Conservation (phyloP, 2,888 invertebrate species). For the Orchesellides sinensis region DNA sequence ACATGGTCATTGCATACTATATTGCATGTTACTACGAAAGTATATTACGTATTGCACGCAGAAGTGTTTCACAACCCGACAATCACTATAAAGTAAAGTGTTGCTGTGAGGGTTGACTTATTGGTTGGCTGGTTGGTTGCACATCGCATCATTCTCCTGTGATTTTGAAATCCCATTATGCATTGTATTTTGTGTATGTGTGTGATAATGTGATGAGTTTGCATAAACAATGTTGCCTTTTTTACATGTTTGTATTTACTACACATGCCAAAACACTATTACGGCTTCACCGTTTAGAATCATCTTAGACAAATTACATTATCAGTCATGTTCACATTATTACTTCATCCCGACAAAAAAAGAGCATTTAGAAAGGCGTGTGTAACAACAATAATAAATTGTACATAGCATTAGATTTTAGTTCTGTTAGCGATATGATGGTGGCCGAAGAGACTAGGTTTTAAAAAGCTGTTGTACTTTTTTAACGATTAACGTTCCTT, state of each 20-base stretch:
- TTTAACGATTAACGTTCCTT: no score
- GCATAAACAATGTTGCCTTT: conserved; percentile 29
- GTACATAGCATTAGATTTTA: not conserved
- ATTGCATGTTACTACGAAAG: no score
- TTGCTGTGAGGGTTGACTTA: no score
- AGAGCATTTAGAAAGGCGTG: not conserved
- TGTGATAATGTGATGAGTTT: conserved; percentile 12
- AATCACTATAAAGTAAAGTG: not conserved
- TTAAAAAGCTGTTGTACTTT: not conserved
- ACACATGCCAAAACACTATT: no score
- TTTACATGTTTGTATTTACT: conserved; percentile 3
- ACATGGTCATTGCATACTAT: no score
- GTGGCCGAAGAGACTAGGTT: conserved; percentile 19
- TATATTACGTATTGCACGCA: no score
- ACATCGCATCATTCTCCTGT: not conserved
- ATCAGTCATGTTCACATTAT: no score
- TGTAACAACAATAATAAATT: not conserved
- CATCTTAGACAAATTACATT: conserved; percentile 15
- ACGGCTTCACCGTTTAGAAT: no score
- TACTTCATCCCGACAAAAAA: no score
- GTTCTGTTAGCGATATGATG: not conserved
- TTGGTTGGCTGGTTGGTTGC: not conserved
- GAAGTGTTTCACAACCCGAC: conserved; percentile 7
- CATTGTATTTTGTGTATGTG: not conserved
- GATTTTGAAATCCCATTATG: conserved; percentile 7